Conservation (phyloP, 1,140 invertebrate genomes). For the Macrosteles quadrilineatus region DNA sequence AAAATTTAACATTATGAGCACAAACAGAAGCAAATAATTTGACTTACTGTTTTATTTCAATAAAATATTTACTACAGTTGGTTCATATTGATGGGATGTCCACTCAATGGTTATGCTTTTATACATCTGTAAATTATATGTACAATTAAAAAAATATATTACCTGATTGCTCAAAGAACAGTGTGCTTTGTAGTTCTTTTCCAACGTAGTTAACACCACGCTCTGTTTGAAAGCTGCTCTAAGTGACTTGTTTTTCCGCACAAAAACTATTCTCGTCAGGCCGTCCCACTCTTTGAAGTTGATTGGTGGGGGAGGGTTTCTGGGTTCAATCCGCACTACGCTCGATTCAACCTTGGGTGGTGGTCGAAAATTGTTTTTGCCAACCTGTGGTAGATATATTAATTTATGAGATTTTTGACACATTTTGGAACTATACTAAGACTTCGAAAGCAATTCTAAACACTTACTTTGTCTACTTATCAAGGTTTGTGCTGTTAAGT, state of each 20-base stretch:
- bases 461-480: neutral
- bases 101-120: no score
- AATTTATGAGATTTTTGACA: no score
- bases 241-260: conserved; percentile 94
- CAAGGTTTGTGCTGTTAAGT: neutral
- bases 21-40: no score
- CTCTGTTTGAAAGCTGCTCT: conserved; percentile 83
- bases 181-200: conserved; percentile 91
- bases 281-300: conserved; percentile 99
- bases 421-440: neutral
- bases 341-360: conserved; percentile 98
- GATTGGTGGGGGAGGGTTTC: conserved; percentile 94
- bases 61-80: no score
- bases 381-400: conserved; percentile 63
- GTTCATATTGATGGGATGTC: no score
- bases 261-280: conserved; percentile 90
- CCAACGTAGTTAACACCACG: conserved; percentile 77
- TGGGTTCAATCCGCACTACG: conserved; percentile 97
- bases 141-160: no score
- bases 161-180: conserved; percentile 87
- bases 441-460: neutral
- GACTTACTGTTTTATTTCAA: no score
- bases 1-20: no score
- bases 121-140: no score
- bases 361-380: conserved; percentile 97